Percentiles rank a stretch among this genome's conserved stretches.
Conservation (phyloP, 2,797 vertebrate genomes). For the Gastrophryne carolinensis region DNA sequence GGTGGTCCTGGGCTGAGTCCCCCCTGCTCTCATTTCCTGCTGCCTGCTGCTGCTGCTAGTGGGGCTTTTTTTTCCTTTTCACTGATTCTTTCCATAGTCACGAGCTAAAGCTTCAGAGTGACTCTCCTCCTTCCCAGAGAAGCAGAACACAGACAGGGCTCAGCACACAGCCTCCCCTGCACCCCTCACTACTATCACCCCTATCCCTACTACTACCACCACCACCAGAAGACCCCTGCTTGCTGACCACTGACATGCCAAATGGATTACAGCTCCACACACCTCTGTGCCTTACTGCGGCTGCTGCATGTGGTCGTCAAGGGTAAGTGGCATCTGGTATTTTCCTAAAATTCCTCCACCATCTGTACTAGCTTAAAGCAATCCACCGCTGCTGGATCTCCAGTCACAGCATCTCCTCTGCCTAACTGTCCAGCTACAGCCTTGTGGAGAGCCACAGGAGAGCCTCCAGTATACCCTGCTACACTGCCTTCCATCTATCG, state of each 20-base stretch:
- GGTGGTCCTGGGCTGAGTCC: conserved; percentile 57
- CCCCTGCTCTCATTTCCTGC: conserved; percentile 19
- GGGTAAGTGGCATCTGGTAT: conserved; percentile 35
- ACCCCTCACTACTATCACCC: background rate
- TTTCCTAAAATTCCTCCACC: background rate
- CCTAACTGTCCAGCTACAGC: background rate
- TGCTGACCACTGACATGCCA: conserved; percentile 40
- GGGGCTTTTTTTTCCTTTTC: background rate
- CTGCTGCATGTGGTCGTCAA: conserved; percentile 24
- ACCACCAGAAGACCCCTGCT: no score
- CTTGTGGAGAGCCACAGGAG: no score
- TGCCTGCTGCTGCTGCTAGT: conserved; percentile 25
- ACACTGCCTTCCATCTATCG: no score
- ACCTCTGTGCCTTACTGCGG: conserved; percentile 5
- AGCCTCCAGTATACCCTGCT: no score
- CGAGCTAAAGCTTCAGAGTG: conserved; percentile 30
- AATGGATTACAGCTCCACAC: conserved; percentile 44
- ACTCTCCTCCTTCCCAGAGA: conserved; percentile 9
- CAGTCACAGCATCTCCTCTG: background rate
- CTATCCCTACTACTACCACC: no score
- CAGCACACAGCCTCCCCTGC: conserved; percentile 28
- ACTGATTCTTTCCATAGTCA: conserved; percentile 42
- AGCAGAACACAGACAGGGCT: conserved; percentile 6
- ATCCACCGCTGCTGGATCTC: background rate
- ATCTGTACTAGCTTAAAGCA: conserved; percentile 4